phyloP scores from a whole-genome alignment of 2,797 vertebrate species.

The Cynopterus sphinx region DNA sequence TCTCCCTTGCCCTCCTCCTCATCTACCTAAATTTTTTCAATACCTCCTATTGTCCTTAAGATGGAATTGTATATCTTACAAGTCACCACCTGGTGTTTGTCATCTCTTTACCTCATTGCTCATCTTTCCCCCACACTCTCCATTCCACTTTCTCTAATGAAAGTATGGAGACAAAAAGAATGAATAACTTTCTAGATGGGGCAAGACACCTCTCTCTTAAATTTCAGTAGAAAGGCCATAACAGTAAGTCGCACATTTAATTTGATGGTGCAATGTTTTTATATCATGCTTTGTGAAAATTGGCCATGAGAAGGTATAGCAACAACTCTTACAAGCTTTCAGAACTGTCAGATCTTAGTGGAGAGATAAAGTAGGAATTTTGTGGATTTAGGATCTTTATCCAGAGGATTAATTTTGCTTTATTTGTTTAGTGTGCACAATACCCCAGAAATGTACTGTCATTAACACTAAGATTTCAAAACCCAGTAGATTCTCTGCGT shows the following conservation, averaged over 20 bases:
- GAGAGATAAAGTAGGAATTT: conserved; percentile 55
- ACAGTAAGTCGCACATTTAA: background rate
- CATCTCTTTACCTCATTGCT: background rate
- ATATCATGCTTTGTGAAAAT: background rate
- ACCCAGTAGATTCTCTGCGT: conserved; percentile 39
- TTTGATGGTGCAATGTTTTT: background rate
- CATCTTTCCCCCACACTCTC: background rate
- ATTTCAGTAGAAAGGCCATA: conserved; percentile 2
- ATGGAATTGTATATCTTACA: background rate
- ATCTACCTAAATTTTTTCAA: background rate
- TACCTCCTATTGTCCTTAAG: background rate
- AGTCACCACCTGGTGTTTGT: background rate
- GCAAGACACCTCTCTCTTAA: background rate
- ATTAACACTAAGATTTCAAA: conserved; percentile 55
- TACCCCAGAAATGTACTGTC: conserved; percentile 44
- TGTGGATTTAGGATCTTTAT: conserved; percentile 56
- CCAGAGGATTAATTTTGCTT: conserved; percentile 62
- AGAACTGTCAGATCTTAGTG: conserved; percentile 33
- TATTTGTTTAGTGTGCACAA: conserved; percentile 47
- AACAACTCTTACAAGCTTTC: background rate
- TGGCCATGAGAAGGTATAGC: background rate
- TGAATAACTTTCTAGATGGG: background rate
- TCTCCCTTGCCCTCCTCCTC: background rate
- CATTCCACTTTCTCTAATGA: background rate
- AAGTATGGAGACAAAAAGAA: background rate